Percentiles rank a stretch among this genome's conserved stretches.
These are phyloP conservation scores for Tribolium madens DNA, from an alignment of 1,140 invertebrate genomes.

Conservation along the genomic window DNA sequence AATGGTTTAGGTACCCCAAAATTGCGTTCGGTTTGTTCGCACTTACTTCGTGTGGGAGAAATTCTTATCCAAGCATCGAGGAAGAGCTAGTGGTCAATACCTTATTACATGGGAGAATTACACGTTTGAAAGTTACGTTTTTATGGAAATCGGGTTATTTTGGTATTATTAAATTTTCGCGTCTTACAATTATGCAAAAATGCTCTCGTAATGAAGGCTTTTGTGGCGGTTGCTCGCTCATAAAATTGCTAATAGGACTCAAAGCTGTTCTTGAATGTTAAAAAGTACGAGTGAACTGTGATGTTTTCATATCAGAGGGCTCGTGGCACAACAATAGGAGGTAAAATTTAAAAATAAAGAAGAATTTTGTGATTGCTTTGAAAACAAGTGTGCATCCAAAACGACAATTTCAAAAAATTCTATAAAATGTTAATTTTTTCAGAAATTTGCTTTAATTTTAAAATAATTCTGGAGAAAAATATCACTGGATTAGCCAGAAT, in stretches of 20 bases:
- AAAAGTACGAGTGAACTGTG: conserved; percentile 10
- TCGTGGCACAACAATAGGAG: no score
- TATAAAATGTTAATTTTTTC: no score
- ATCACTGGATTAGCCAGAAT: no score
- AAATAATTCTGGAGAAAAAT: no score
- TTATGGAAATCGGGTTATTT: conserved; percentile 39
- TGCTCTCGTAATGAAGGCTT: conserved; percentile 41
- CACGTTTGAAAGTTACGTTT: conserved; percentile 10
- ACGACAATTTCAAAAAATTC: no score
- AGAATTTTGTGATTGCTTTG: no score
- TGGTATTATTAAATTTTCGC: neutral
- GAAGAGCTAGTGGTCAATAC: neutral
- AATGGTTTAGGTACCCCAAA: conserved; percentile 38
- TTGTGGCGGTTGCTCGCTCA: conserved; percentile 59
- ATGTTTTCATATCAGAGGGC: neutral
- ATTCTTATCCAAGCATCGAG: no score
- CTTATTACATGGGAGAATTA: neutral
- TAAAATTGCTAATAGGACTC: conserved; percentile 62
- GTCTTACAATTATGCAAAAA: conserved; percentile 12
- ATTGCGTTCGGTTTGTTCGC: conserved; percentile 17
- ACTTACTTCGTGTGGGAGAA: neutral
- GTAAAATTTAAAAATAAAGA: no score
- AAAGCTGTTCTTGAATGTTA: conserved; percentile 62
- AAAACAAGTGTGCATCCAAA: no score
- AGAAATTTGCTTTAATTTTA: no score